Percentiles rank a stretch among this genome's conserved stretches.
These are phyloP conservation scores for Drepana falcataria DNA, from an alignment of 2,888 invertebrate genomes.

Conservation along the genomic window DNA sequence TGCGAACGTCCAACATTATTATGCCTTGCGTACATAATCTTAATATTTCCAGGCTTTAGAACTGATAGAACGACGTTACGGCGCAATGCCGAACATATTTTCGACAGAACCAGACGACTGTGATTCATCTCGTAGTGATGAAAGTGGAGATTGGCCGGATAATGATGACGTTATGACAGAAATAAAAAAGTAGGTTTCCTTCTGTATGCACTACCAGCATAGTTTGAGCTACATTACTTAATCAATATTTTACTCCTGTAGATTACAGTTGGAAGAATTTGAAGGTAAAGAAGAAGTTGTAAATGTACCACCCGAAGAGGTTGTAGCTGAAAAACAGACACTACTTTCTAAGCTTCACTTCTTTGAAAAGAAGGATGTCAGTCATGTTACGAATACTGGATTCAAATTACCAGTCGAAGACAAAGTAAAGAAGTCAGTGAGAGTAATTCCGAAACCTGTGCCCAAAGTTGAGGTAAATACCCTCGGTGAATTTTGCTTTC, in stretches of 20 bases:
- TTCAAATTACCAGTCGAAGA: slow-evolving; percentile 14
- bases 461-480: slow-evolving; percentile 51
- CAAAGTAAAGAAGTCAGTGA: slow-evolving; percentile 19
- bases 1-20: too few species aligned
- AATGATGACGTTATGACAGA: slow-evolving; percentile 81
- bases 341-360: slow-evolving; percentile 59
- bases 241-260: slow-evolving; percentile 17
- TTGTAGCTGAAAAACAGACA: slow-evolving; percentile 64
- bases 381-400: slow-evolving; percentile 11
- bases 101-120: slow-evolving; percentile 62
- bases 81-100: slow-evolving; percentile 82
- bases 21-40: background rate
- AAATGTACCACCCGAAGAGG: slow-evolving; percentile 54
- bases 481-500: background rate
- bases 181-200: slow-evolving; percentile 71
- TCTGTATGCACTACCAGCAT: background rate
- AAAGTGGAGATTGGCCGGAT: slow-evolving; percentile 59
- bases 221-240: background rate
- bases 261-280: slow-evolving; percentile 56
- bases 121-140: slow-evolving; percentile 51
- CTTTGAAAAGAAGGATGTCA: slow-evolving; percentile 55
- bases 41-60: slow-evolving; percentile 84
- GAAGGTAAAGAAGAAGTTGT: slow-evolving; percentile 41
- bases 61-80: slow-evolving; percentile 88
- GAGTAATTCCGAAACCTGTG: slow-evolving; percentile 35